Evolutionary conservation across 2,113 vertebrate species (phyloP).

Genomic region (Acanthisitta chloris): DNA sequence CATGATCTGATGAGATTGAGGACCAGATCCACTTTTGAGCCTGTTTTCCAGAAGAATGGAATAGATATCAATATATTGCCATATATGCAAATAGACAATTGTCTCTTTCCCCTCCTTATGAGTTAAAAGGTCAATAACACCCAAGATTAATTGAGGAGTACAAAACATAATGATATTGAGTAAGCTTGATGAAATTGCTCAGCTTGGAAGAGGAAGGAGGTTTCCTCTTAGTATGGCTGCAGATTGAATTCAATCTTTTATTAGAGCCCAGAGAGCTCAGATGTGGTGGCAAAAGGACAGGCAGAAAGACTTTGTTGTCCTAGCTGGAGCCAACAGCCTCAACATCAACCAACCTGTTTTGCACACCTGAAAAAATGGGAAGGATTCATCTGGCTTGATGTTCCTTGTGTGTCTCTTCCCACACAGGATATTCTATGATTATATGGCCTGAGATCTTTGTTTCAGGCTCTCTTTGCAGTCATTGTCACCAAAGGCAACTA

Average conservation of each 20-base stretch:
- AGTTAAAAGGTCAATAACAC: neutral
- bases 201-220: neutral
- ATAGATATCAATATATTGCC: neutral
- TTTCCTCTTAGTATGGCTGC: neutral
- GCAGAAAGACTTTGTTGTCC: neutral
- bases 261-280: neutral
- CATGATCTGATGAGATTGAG: neutral
- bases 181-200: neutral
- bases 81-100: neutral
- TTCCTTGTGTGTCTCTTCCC: neutral
- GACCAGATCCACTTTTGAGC: neutral
- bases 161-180: fast-evolving
- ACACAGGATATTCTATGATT: neutral
- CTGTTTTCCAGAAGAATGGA: neutral
- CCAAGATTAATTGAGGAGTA: neutral
- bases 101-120: neutral
- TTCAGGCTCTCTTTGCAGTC: neutral
- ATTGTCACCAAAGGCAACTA: neutral
- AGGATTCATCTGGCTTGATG: neutral
- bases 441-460: neutral
- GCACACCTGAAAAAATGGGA: neutral
- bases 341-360: neutral
- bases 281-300: neutral
- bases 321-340: neutral
- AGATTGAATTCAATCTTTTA: neutral